phyloP scores from a whole-genome alignment of 2,113 vertebrate species.

The Dipodomys stephensi region DNA sequence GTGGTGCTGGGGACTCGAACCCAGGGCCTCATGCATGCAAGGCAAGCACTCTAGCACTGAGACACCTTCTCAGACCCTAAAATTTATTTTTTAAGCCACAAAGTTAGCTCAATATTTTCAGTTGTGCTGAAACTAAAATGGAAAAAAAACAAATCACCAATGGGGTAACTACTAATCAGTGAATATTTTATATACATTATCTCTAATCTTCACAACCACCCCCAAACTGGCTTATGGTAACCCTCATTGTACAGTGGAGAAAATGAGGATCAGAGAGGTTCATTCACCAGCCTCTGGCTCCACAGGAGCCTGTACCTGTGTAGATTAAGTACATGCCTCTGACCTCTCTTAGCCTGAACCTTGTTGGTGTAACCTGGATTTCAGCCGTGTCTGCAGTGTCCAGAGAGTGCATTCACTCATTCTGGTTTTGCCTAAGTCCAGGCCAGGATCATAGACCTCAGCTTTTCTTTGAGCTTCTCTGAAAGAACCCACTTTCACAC shows the following conservation, averaged over 20 bases:
- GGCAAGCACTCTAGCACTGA: too few species aligned
- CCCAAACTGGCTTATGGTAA: background rate
- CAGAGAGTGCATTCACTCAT: background rate
- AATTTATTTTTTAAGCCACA: background rate
- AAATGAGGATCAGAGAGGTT: background rate
- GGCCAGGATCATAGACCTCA: background rate
- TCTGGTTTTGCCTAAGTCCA: background rate
- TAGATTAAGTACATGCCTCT: background rate
- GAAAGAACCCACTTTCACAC: background rate
- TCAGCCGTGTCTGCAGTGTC: background rate
- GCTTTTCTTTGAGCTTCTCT: background rate
- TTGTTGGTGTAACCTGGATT: background rate
- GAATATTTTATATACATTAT: background rate
- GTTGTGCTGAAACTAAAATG: slow-evolving; percentile 3
- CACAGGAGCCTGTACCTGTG: background rate
- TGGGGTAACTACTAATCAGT: background rate
- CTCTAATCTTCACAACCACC: background rate
- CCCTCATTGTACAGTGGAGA: background rate
- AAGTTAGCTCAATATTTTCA: slow-evolving; percentile 11
- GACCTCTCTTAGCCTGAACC: background rate
- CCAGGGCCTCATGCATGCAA: too few species aligned
- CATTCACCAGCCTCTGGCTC: too few species aligned
- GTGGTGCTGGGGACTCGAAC: too few species aligned
- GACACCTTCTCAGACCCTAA: too few species aligned
- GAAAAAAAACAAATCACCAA: background rate